Evolutionary conservation across 2,888 invertebrate species (phyloP).

Genomic region (Dryadula phaetusa): DNA sequence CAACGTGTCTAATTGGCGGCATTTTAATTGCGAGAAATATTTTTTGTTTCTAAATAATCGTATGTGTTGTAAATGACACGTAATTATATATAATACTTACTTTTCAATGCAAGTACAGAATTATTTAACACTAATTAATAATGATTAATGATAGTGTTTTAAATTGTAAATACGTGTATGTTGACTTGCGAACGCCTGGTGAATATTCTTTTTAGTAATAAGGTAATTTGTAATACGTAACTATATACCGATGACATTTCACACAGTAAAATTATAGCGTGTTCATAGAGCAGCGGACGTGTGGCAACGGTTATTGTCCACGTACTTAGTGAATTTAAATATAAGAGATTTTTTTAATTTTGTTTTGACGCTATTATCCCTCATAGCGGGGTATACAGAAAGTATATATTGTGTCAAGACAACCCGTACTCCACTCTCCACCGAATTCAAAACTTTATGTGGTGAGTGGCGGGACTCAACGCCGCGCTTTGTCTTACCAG

Average conservation of each 20-base stretch:
- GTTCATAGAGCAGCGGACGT: constrained; percentile 52
- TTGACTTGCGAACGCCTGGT: constrained; percentile 58
- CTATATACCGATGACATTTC: constrained; percentile 60
- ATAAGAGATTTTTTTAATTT: neutral
- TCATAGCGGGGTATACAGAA: too few species aligned
- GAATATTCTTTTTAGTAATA: constrained; percentile 63
- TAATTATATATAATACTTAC: constrained; percentile 28
- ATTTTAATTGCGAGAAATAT: constrained; percentile 28
- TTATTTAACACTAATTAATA: constrained; percentile 60
- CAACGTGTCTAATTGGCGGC: constrained; percentile 32
- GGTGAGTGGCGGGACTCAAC: too few species aligned
- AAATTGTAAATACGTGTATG: constrained; percentile 71
- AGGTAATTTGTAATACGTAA: constrained; percentile 64
- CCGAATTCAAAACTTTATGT: too few species aligned
- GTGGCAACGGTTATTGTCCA: neutral
- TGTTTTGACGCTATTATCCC: too few species aligned
- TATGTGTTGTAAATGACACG: constrained; percentile 21
- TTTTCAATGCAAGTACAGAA: constrained; percentile 41
- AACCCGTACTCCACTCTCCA: too few species aligned
- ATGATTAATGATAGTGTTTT: constrained; percentile 67
- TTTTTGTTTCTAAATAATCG: constrained; percentile 11
- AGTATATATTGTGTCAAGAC: too few species aligned
- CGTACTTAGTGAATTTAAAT: neutral
- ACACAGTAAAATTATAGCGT: constrained; percentile 56
- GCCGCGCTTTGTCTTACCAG: too few species aligned